Base-by-base conservation (phyloP, 2,888 invertebrate species). In the Lydus trimaculatus region DNA sequence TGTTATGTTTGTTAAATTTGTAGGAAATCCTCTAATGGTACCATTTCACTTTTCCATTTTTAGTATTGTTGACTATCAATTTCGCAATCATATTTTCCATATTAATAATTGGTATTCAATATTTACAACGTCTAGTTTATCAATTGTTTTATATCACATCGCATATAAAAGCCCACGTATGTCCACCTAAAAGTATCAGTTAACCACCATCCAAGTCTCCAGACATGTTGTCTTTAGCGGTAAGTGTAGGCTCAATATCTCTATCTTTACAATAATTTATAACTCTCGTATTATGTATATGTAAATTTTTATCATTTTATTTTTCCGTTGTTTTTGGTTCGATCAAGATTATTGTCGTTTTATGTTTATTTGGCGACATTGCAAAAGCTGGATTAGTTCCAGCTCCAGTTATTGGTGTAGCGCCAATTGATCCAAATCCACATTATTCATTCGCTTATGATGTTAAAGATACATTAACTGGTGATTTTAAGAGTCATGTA, bases 371-470 rank as follows among this genome's bases (percentile, higher is more conserved):
- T 52, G 83, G 58, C 85, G 13, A 9, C 83, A 63, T 80, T 58
- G 76, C 77, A 25, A 74, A 73, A 63, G 77, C 85, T 63, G 82
- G 84, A 71, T 78, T 84, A 5, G 78, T 86, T 31, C 79, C 84
- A 1, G 83, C 85, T 3, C 83, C 84, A 15, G 71, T 78, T 6
- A 78, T 79, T 25, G 76, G 78, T 68, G 78, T 79, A 58, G 81
- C 80, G 56, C 74, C 64, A n/a, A 23, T 84, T 78, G 88, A 88
- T 80, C 87, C 88, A 2, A 88, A 89, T 79, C 91, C 91, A 7
- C 90, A 90, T 82, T 91, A 91, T 80, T 89, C 90, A 31, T 91
- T 89, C 83, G 90, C 90, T 56, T 91, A 91, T 80, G 90, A 91
- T 76, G 90, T 91, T 72, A 90, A 91, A 79, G 91, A 91, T 81